Evolutionary conservation across 2,113 vertebrate genomes (phyloP).

Genomic region (Colinus virginianus): DNA sequence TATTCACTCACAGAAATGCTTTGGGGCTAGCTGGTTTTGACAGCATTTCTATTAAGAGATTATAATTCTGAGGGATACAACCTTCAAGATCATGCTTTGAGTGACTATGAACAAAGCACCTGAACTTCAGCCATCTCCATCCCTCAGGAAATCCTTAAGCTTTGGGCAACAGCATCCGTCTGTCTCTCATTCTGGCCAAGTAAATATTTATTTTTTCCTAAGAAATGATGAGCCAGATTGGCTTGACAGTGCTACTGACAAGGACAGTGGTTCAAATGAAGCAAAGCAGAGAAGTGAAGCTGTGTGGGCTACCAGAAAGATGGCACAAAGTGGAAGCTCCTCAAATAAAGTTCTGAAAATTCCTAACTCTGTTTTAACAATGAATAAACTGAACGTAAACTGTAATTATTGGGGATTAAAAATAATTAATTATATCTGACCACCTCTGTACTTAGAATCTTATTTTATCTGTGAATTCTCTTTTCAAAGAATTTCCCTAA

Average conservation of each 20-base stretch:
- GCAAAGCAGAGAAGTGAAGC: neutral
- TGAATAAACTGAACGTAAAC: neutral
- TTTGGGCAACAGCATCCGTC: neutral
- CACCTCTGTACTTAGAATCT: neutral
- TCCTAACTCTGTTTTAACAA: neutral
- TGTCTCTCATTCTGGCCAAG: neutral
- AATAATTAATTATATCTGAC: neutral
- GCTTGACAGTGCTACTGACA: neutral
- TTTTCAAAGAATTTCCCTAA: neutral
- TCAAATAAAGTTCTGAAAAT: neutral
- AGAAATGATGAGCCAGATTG: fast-evolving
- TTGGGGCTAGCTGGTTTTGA: neutral
- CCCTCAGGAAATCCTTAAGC: neutral
- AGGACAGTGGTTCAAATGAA: neutral
- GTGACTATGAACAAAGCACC: neutral
- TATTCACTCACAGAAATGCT: slow-evolving; percentile 26
- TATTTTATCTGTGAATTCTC: neutral
- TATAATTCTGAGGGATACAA: neutral
- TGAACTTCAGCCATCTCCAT: neutral
- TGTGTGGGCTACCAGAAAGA: neutral
- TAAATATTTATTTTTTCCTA: neutral
- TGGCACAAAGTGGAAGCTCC: neutral
- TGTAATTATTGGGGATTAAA: neutral
- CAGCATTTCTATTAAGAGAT: neutral
- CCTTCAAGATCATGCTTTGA: neutral